Percentiles rank a stretch among this genome's conserved stretches.
These are phyloP conservation scores for Poliocrania exsul DNA, from an alignment of 2,797 vertebrate genomes.

Conservation along the genomic window DNA sequence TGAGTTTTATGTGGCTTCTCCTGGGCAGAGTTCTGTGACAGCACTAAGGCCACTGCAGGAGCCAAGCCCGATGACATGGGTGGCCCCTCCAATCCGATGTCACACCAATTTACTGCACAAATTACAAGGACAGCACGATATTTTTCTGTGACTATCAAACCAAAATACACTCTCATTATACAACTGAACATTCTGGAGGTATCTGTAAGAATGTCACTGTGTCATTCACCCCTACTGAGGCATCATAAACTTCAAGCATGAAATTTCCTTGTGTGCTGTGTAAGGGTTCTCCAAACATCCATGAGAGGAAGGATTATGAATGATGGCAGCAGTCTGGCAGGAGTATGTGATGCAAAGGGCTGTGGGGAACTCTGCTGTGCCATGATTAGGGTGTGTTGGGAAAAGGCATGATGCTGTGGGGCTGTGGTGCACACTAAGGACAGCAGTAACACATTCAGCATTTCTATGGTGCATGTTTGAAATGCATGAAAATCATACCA, in stretches of 20 bases:
- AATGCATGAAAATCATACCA: not conserved
- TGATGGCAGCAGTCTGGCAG: not conserved
- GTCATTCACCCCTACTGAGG: not conserved
- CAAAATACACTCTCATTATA: not conserved
- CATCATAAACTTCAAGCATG: not conserved
- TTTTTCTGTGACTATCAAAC: not conserved
- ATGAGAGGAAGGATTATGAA: not conserved
- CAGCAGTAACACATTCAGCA: not conserved
- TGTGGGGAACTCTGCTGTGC: not conserved
- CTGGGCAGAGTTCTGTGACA: not conserved
- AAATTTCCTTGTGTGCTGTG: not conserved
- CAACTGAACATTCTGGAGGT: not conserved
- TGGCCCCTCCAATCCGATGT: not conserved
- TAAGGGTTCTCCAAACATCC: not conserved
- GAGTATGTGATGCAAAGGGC: not conserved
- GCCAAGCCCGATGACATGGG: not conserved
- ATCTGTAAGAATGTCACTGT: not conserved
- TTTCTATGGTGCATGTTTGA: not conserved
- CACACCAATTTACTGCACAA: not conserved
- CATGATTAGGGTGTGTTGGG: not conserved
- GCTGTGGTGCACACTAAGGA: not conserved
- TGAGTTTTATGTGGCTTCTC: not conserved
- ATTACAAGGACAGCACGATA: not conserved
- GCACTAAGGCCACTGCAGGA: not conserved
- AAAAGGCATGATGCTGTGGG: not conserved